phyloP scores from a whole-genome alignment of 30 jellyfish, hydroid and myxozoan genomes.

The Pseudorhiza aurosa region DNA sequence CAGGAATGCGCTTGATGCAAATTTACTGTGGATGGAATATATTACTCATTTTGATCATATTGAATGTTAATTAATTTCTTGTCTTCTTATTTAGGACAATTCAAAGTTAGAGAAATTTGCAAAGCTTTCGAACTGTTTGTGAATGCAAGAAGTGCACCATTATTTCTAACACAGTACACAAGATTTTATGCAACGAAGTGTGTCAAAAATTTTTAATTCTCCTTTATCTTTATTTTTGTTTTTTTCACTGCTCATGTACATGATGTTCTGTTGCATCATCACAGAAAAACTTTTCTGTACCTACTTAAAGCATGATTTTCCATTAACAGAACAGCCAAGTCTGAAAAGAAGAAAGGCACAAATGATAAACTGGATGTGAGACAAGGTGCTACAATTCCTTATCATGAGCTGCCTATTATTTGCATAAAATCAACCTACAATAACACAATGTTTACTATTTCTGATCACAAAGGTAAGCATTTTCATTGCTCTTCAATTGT shows the following conservation, averaged over 20 bases:
- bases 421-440: conserved; percentile 87
- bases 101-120: background rate
- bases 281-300: background rate
- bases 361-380: conserved; percentile 43
- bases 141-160: background rate
- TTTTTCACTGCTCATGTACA: background rate
- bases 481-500: too few relatives aligned
- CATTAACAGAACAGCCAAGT: background rate
- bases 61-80: too few relatives aligned
- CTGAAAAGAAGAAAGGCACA: conserved; percentile 15
- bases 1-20: too few relatives aligned
- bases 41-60: too few relatives aligned
- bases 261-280: background rate
- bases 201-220: background rate
- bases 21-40: too few relatives aligned
- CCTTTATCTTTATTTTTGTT: background rate
- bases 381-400: conserved; percentile 50
- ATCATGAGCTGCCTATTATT: conserved; percentile 84
- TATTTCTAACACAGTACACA: background rate
- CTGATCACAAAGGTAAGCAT: conserved; percentile 91
- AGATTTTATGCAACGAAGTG: background rate
- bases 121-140: background rate
- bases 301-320: background rate
- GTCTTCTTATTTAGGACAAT: too few relatives aligned
- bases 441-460: conserved; percentile 82